Conservation (phyloP, 2,113 vertebrate genomes). For the Rhegmatorhina hoffmannsi region DNA sequence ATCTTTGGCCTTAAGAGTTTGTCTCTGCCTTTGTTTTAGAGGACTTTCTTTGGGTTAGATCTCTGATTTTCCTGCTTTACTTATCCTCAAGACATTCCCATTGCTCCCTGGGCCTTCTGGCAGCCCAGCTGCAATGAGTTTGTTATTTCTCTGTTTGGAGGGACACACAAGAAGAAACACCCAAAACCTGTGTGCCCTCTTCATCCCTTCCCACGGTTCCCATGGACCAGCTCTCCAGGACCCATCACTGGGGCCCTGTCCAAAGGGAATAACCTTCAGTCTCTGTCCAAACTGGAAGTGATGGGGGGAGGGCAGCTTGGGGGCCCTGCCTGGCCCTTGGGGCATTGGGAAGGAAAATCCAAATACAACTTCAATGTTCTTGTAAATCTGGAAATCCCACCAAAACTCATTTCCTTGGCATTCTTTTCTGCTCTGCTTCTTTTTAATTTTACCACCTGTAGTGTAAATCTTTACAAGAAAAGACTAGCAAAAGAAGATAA, state of each 20-base stretch:
- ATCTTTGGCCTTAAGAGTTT: constrained; percentile 71
- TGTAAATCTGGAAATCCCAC: not conserved
- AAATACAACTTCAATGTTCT: not conserved
- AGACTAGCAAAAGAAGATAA: not conserved
- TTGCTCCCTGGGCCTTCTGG: not conserved
- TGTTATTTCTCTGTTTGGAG: not conserved
- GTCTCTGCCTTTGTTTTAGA: constrained; percentile 40
- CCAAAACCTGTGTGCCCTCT: not conserved
- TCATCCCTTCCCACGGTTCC: not conserved
- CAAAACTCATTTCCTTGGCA: not conserved
- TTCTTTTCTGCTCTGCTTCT: not conserved
- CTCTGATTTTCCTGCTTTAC: constrained; percentile 28
- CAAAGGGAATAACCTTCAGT: not conserved
- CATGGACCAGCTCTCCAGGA: too few relatives aligned
- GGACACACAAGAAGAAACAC: not conserved
- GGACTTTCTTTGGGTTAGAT: constrained; percentile 46
- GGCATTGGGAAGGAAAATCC: not conserved
- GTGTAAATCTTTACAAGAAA: not conserved
- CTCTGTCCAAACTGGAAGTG: fast-evolving
- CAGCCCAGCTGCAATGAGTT: fast-evolving
- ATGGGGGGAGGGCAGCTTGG: not conserved
- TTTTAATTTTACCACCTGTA: not conserved
- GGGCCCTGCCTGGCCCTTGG: not conserved
- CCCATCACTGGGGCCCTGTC: fast-evolving
- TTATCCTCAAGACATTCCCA: not conserved